A percentile compares a stretch with the other conserved stretches of the same genome.
Evolutionary conservation across 1,140 invertebrate genomes (phyloP).

Genomic region (Bradysia coprophila): DNA sequence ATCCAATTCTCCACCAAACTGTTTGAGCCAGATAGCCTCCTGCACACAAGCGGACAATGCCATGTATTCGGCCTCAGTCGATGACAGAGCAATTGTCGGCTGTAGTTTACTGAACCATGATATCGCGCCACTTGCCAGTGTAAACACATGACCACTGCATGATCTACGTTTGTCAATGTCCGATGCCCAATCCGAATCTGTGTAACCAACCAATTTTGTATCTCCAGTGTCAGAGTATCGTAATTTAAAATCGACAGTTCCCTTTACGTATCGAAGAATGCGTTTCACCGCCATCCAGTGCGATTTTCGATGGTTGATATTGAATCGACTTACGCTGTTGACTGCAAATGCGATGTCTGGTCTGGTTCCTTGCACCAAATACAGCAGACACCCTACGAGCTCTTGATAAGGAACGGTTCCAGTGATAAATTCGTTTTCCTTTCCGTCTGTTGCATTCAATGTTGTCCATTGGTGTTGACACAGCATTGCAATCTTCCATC

Average conservation of each 20-base stretch:
- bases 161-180: conserved; percentile 14
- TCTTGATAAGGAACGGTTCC: conserved; percentile 6
- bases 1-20: conserved; percentile 4
- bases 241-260: conserved; percentile 1
- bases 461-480: conserved; percentile 9
- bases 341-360: conserved; percentile 17
- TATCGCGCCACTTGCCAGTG: conserved; percentile 10
- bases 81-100: conserved; percentile 17
- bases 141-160: conserved; percentile 14
- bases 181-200: conserved; percentile 18
- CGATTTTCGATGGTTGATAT: conserved; percentile 4
- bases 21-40: conserved; percentile 14
- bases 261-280: conserved; percentile 13
- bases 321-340: conserved; percentile 9
- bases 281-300: conserved; percentile 7
- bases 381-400: conserved; percentile 14
- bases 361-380: conserved; percentile 10
- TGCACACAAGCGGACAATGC: conserved; percentile 8
- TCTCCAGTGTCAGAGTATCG: background rate
- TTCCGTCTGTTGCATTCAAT: conserved; percentile 8
- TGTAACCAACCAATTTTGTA: conserved; percentile 5
- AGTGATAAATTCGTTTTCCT: conserved; percentile 1
- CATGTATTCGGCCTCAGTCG: conserved; percentile 21
- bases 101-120: conserved; percentile 21
- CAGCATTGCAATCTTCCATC: conserved; percentile 12